phyloP scores from a whole-genome alignment of 2,888 invertebrate genomes.

The Lumbricus terrestris region DNA sequence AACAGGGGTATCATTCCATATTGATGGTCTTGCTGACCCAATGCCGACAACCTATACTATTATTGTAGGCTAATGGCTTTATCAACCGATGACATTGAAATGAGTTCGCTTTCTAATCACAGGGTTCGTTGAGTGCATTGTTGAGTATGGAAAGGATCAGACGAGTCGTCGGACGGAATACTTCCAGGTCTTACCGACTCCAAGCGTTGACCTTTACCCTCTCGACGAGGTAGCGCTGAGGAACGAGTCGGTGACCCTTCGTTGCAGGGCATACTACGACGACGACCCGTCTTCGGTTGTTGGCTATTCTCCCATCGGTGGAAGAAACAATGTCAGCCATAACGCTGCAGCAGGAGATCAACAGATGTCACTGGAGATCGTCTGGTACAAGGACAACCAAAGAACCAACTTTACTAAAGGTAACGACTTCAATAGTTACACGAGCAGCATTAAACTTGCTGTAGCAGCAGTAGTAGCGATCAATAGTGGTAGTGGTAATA shows the following conservation, averaged over 20 bases:
- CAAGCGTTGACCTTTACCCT: not conserved
- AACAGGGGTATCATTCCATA: too few species aligned
- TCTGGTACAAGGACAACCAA: not conserved
- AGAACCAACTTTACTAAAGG: not conserved
- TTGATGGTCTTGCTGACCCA: too few species aligned
- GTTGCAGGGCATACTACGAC: not conserved
- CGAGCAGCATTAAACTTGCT: not conserved
- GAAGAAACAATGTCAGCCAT: not conserved
- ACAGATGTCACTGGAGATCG: not conserved
- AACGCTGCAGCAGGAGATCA: not conserved
- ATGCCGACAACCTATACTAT: too few species aligned
- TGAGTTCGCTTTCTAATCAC: not conserved
- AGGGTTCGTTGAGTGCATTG: not conserved
- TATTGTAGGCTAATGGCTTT: not conserved
- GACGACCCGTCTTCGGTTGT: not conserved
- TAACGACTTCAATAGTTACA: not conserved
- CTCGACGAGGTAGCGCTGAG: not conserved
- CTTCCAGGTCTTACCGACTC: not conserved
- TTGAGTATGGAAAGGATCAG: not conserved
- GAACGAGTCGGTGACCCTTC: not conserved
- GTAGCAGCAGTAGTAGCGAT: not conserved
- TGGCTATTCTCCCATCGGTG: not conserved
- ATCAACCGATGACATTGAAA: not conserved
- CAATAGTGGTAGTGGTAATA: not conserved
- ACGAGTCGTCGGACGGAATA: not conserved